These are phyloP conservation scores for Phainopepla nitens DNA, from an alignment of 2,113 vertebrate genomes.

Conservation along the genomic window DNA sequence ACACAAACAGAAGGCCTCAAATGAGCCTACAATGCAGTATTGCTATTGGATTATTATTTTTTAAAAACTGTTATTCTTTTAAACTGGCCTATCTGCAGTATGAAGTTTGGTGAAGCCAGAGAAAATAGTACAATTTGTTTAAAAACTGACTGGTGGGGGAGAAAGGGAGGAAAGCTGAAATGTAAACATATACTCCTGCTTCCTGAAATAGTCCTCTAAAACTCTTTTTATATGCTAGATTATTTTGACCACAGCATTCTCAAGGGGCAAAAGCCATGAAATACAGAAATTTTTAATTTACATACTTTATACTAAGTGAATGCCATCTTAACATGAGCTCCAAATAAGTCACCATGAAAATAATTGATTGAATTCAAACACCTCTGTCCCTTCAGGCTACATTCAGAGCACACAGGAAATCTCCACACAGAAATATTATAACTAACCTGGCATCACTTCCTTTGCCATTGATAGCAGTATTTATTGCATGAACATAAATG, in stretches of 20 bases:
- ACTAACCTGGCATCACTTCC: background rate
- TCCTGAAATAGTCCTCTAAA: background rate
- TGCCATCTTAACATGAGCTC: background rate
- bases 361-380: background rate
- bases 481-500: background rate
- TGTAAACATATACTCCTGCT: background rate
- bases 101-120: background rate
- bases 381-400: background rate
- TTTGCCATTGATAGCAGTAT: background rate
- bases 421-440: background rate
- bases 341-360: background rate
- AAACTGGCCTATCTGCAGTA: background rate
- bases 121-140: background rate
- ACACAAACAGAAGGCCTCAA: constrained; percentile 30
- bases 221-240: background rate
- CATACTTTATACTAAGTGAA: background rate
- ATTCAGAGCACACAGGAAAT: background rate
- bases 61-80: background rate
- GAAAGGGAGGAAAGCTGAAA: background rate
- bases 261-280: background rate
- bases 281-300: background rate
- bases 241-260: background rate
- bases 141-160: background rate
- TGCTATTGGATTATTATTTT: background rate
- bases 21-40: constrained; percentile 14